A percentile compares a stretch with the other conserved stretches of the same genome.
phyloP scores from a whole-genome alignment of 2,797 vertebrate species.

The Crocidura indochinensis region DNA sequence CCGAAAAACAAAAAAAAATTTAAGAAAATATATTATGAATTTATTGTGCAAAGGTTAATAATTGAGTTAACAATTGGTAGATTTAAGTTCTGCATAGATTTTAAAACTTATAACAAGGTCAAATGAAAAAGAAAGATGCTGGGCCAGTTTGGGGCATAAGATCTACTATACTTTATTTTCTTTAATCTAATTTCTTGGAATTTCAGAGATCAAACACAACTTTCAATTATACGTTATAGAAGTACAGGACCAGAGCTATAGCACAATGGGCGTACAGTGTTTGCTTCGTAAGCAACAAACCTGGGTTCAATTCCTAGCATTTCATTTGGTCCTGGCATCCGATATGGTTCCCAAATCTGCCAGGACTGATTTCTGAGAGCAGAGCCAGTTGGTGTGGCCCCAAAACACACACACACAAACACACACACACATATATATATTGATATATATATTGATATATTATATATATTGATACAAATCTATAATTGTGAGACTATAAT shows the following conservation, averaged over 20 bases:
- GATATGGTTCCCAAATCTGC: too few species aligned
- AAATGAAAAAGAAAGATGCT: neutral
- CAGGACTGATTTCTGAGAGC: too few species aligned
- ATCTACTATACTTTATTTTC: neutral
- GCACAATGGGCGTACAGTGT: too few species aligned
- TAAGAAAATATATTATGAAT: too few species aligned
- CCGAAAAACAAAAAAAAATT: too few species aligned
- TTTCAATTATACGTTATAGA: neutral
- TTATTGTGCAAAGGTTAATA: neutral
- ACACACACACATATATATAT: too few species aligned
- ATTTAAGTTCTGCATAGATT: neutral
- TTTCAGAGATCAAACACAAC: neutral
- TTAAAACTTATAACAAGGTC: neutral
- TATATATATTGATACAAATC: neutral
- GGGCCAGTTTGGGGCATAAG: neutral
- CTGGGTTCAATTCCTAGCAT: too few species aligned
- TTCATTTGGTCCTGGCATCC: too few species aligned
- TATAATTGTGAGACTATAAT: neutral
- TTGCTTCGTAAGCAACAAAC: too few species aligned
- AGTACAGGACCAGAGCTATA: neutral
- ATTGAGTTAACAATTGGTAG: neutral
- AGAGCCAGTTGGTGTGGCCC: too few species aligned
- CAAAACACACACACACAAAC: too few species aligned
- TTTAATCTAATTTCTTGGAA: slow-evolving; percentile 18
- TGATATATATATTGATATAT: too few species aligned